Base-by-base conservation (phyloP, 2,888 invertebrate species). In the Cheilosia pagana region DNA sequence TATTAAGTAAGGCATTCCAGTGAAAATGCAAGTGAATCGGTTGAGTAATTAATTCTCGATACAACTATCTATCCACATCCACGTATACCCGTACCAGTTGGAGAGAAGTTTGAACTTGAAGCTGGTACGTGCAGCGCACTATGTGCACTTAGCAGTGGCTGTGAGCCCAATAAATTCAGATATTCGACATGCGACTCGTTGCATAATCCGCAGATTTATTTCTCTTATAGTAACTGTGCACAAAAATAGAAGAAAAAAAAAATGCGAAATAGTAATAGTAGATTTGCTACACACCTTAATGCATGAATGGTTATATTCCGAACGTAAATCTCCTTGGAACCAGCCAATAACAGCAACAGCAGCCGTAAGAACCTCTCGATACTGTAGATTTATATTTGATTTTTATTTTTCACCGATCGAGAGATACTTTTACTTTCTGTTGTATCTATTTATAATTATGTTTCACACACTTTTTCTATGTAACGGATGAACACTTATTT, bases 231-330 rank as follows among this genome's bases (percentile, higher is more conserved):
- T 48, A 21, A 28, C 28, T 8, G 8, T 28, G 28, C 28, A 28
- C 28, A 1, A 28, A 28, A 28, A 28, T 0, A 8, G 2, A 28
- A 25, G 28, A 52, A 68, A 31, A 53, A 63, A 12, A 35, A 35
- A 35, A 35, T 12, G 35, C 12, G 35, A 35, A 35, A 48, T 39
- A 77, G 53, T 60, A 63, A 78, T 79, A 79, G 67, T 67, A 67
- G 50, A 78, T 74, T 81, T 76, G 67, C 67, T 85, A 85, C 81
- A 79, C 85, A 85, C 85, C 85, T 85, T 81, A 81, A 81, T 81
- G 85, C 85, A 85, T 85, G 85, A 85, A 85, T 85, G 81, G 81
- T 76, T 85, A 85, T 85, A 85, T 81, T 85, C 85, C 85, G 85
- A 85, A 81, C 75, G 85, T 85, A 85, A 81, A 23, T 81, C 85